Evolutionary conservation across 2,888 invertebrate species (phyloP).

Genomic region (Oegoconia quadripuncta): DNA sequence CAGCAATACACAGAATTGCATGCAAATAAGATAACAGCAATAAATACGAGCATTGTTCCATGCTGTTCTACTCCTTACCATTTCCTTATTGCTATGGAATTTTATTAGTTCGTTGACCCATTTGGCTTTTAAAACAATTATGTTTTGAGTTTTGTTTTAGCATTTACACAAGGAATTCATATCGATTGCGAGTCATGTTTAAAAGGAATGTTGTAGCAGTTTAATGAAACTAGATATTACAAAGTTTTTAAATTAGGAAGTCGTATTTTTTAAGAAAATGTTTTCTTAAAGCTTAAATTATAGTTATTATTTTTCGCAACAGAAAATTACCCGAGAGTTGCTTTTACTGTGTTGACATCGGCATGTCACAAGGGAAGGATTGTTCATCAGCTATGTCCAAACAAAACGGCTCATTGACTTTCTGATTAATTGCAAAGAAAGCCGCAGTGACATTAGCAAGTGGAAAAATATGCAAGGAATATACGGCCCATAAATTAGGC

Average conservation of each 20-base stretch:
- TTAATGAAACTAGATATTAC: no score
- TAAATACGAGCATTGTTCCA: constrained; percentile 61
- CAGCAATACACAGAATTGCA: constrained; percentile 72
- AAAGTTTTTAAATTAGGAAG: no score
- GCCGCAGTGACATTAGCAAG: constrained; percentile 64
- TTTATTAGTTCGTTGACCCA: constrained; percentile 51
- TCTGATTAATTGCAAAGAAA: constrained; percentile 72
- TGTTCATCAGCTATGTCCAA: constrained; percentile 70
- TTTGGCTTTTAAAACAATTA: constrained; percentile 2
- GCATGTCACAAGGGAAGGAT: constrained; percentile 61
- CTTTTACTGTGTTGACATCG: not conserved
- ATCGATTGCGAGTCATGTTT: no score
- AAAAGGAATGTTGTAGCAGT: no score
- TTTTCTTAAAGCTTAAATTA: no score
- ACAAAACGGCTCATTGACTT: constrained; percentile 76
- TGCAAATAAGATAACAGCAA: constrained; percentile 75
- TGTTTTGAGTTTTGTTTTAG: constrained; percentile 4
- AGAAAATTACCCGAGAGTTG: constrained; percentile 21
- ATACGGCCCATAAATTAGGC: constrained; percentile 11
- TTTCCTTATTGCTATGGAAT: constrained; percentile 44
- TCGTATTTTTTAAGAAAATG: no score
- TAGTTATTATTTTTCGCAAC: no score
- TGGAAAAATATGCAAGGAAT: constrained; percentile 43
- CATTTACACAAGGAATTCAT: no score
- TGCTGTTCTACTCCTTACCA: constrained; percentile 40